Percentiles rank a stretch among this genome's conserved stretches.
Evolutionary conservation across 2,797 vertebrate species (phyloP).

Genomic region (Phalanger gymnotis): DNA sequence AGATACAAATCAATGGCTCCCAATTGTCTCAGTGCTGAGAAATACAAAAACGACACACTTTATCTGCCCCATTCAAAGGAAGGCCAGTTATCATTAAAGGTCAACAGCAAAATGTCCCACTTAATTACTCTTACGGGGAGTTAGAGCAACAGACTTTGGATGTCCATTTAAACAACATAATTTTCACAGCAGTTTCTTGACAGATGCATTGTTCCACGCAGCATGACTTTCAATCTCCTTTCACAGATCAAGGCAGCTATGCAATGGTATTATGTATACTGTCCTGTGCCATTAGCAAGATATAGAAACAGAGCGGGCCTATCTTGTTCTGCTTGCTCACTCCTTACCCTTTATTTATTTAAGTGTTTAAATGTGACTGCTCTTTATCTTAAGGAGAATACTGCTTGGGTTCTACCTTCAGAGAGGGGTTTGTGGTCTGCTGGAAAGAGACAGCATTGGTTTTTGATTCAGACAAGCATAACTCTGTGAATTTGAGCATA

Average conservation of each 20-base stretch:
- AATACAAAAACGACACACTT: no score
- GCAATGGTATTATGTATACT: background rate
- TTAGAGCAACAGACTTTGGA: background rate
- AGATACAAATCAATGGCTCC: no score
- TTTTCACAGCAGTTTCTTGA: background rate
- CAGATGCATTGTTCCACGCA: background rate
- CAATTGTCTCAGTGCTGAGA: no score
- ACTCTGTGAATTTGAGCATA: background rate
- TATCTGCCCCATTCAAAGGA: no score
- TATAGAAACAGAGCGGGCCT: background rate
- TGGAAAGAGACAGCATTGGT: background rate
- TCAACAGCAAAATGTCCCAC: no score
- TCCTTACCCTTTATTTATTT: background rate
- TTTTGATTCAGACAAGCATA: background rate
- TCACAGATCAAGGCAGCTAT: background rate
- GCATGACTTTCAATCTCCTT: background rate
- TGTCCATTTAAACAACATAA: background rate
- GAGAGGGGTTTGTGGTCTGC: background rate
- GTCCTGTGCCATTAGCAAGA: background rate
- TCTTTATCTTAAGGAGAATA: background rate
- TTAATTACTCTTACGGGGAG: no score
- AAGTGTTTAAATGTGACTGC: background rate
- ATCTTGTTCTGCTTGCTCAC: background rate
- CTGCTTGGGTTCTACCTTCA: background rate
- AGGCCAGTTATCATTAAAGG: no score